Evolutionary conservation across 2,888 invertebrate species (phyloP), one percentile per base, ranked within the genome.

Genomic region (Xestia rhomboidea): DNA sequence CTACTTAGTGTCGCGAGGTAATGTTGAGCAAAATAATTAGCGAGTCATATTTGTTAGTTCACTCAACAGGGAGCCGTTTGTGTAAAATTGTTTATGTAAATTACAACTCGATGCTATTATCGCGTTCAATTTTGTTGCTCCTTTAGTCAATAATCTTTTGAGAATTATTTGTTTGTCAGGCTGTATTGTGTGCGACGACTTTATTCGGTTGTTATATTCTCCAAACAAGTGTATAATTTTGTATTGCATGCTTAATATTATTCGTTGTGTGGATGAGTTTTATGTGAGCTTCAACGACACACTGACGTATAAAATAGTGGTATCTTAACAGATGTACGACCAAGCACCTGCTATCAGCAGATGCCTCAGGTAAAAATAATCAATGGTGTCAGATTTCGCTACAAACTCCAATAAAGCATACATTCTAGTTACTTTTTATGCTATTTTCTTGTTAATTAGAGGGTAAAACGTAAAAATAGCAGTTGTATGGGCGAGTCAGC

Each of bases 1-100:
- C 95, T 94, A 94, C 93, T 94, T 94, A 95, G 91, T 91, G 94
- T 94, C 93, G 83, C 80, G 84, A 86, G 82, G 84, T 88, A 89
- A 90, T 90, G 91, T 90, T 88, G 81, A 89, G 90, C 89, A 87
- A 90, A 91, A 91, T 94, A 93, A 94, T 94, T 94, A 95, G 92
- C 87, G 87, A 87, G 87, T 89, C 90, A 92, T 91, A 93, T 92
- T 91, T 90, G 90, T 88, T 89, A 84, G 84, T 83, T 83, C 79
- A 83, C 87, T 85, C 91, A 83, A 87, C 85, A 83, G 81, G 83
- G 82, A 83, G 81, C 78, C 83, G 84, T 78, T 79, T 80, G 79
- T 84, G 79, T 77, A 54, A 80, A 85, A 85, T 82, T 89, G 85
- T 87, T 88, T 85, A 89, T 88, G 89, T 82, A 86, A 90, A 90